phyloP scores from a whole-genome alignment of 2,797 vertebrate genomes.

The Labroides dimidiatus region DNA sequence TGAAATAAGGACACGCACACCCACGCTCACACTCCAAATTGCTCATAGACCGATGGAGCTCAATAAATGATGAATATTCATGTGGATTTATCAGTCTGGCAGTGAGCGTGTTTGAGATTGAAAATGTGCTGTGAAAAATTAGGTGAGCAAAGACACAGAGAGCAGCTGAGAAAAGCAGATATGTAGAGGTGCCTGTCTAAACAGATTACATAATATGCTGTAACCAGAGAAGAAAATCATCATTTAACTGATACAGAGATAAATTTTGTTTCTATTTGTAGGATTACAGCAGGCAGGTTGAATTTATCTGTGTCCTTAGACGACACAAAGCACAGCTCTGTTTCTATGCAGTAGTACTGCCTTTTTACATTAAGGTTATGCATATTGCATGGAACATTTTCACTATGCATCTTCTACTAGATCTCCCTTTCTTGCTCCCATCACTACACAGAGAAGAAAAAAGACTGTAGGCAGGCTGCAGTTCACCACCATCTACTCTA shows the following conservation, averaged over 20 bases:
- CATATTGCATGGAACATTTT: background rate
- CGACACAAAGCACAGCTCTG: background rate
- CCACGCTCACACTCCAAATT: slow-evolving; percentile 32
- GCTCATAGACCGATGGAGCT: slow-evolving; percentile 32
- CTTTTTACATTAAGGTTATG: background rate
- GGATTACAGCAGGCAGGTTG: background rate
- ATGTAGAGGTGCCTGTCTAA: background rate
- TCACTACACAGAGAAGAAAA: background rate
- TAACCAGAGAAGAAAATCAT: background rate
- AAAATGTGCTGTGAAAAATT: slow-evolving; percentile 26
- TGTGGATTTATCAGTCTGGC: slow-evolving; percentile 47
- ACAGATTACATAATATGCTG: background rate
- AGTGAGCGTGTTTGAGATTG: slow-evolving; percentile 32
- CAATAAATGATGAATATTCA: slow-evolving; percentile 64
- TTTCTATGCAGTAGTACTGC: background rate
- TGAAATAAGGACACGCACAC: slow-evolving; percentile 59
- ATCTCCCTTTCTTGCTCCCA: background rate
- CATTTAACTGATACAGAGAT: background rate
- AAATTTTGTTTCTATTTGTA: background rate
- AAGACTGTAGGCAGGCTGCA: background rate
- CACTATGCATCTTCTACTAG: background rate
- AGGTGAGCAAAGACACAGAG: slow-evolving; percentile 17
- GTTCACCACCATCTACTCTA: background rate
- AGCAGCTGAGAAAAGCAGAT: slow-evolving; percentile 2
- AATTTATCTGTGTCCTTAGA: background rate